A percentile compares a stretch with the other conserved stretches of the same genome.
Evolutionary conservation across 1,140 invertebrate species (phyloP).

Genomic region (Rhagoletis pomonella): DNA sequence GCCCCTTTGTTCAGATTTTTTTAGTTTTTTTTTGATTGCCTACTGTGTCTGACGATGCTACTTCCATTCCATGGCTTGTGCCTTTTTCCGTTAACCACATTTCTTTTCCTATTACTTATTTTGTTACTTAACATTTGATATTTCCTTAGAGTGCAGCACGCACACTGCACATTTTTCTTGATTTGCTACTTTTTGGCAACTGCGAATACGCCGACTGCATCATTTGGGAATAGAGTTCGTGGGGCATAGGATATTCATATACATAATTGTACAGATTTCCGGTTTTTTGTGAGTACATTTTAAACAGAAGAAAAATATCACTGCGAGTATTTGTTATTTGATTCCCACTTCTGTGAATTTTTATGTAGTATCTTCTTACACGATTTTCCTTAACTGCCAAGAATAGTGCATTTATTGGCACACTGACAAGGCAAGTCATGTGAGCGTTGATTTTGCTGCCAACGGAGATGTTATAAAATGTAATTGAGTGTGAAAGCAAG

Average conservation of each 20-base stretch:
- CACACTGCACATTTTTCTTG: background rate
- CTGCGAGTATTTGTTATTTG: background rate
- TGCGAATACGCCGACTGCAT: background rate
- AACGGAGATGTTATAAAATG: background rate
- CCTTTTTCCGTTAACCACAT: too few relatives aligned
- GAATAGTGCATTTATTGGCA: background rate
- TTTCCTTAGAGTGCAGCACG: background rate
- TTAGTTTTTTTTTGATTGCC: too few relatives aligned
- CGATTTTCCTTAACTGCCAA: background rate
- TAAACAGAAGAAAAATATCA: too few relatives aligned
- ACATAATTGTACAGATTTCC: too few relatives aligned
- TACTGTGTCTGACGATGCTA: too few relatives aligned
- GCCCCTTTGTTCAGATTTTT: too few relatives aligned
- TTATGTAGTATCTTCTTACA: background rate
- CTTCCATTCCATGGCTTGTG: too few relatives aligned
- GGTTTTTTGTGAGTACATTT: background rate
- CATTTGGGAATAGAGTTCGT: background rate
- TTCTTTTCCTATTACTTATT: background rate
- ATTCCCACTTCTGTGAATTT: background rate
- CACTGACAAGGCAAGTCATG: background rate
- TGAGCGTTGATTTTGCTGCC: background rate
- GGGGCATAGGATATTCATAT: background rate
- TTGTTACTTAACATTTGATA: background rate
- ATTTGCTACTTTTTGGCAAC: background rate
- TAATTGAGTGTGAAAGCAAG: constrained; percentile 5